Evolutionary conservation across 2,113 vertebrate species (phyloP), one percentile per base, ranked within the genome.

Genomic region (Cebus imitator): DNA sequence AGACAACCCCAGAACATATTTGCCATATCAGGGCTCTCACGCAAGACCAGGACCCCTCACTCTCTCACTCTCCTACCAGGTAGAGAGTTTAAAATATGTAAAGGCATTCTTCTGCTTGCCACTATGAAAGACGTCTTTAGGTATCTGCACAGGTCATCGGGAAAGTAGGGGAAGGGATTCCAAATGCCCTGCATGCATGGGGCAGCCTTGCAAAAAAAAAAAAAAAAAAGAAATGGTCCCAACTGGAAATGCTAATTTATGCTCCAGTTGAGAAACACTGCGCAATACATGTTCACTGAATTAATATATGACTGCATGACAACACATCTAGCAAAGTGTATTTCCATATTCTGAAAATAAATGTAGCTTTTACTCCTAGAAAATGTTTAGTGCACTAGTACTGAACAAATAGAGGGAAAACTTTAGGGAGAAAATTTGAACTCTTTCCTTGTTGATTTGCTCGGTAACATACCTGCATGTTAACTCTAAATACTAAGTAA

Each of bases 171-270:
- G 17, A 45, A 57, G 27, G 40, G 37, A 20, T 7, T 11, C 50
- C 7, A 32, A 43, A 30, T 8, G 14, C n/a, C 11, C 27, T 40
- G 23, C 6, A 70, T 3, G 0, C 12, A 35, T 1, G 21, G 35
- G 52, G 72, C 10, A 68, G 57, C 57, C 17, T 94, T 37, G 16
- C 18, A 23, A 52, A 35, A n/a, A 61, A 89, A 6, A 48, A 20
- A 64, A 37, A 40, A 68, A 43, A 43, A 43, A 48, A 20, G 64
- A 37, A 40, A 68, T 1, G 91, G 25, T 55, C 87, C 81, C 25
- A 48, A 21, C 8, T 55, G 11, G 20, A 64, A 93, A 50, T 32
- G n/a, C 30, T 35, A 45, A 23, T 48, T 58, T 18, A 6, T 40
- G 14, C 32, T 45, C 18, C 73, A 35, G n/a, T 45, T 73, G 87